Base-by-base conservation (phyloP, 2,888 invertebrate species). In the Hemicrepidius hirtus region DNA sequence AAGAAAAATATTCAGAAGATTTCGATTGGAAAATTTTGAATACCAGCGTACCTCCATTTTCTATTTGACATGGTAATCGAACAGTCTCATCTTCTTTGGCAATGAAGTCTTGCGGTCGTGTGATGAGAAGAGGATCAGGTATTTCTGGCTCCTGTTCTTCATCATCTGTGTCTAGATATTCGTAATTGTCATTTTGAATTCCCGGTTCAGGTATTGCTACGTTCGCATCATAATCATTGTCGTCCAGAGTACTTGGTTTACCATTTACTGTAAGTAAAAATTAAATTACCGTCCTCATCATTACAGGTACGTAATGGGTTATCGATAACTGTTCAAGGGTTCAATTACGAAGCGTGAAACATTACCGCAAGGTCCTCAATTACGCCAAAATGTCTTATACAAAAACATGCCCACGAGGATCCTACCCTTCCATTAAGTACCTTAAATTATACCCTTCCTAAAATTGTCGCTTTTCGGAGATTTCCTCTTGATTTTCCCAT, bases 11-110 rank as follows among this genome's bases (percentile, higher is more conserved):
- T n/a, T n/a, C n/a, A n/a, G n/a, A n/a, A n/a, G n/a, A n/a, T n/a
- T n/a, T n/a, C n/a, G n/a, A n/a, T n/a, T n/a, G n/a, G n/a, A n/a
- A n/a, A n/a, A n/a, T n/a, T n/a, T n/a, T n/a, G n/a, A n/a, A n/a
- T n/a, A n/a, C n/a, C 13, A 13, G 65, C 74, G 73, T 78, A 84
- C 85, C 84, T 37, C 76, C 75, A 71, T 84, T 81, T 73, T 78
- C 78, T 16, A 82, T 79, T 35, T 85, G 80, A 73, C 87, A 87
- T 3, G 86, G 86, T 21, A 87, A 76, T 12, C 76, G 74, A 9
- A 86, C 83, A 9, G 80, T 81, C 16, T 81, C 81, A 4, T 85
- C 84, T 24, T 80, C 77, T 37, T 79, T 78, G 5, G 80, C 81
- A 16, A 80, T 76, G 71, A 85, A 83, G 35, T 79, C 77, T 75